Evolutionary conservation across 2,888 invertebrate species (phyloP), one percentile per base, ranked within the genome.

Genomic region (Julus scandinavius): DNA sequence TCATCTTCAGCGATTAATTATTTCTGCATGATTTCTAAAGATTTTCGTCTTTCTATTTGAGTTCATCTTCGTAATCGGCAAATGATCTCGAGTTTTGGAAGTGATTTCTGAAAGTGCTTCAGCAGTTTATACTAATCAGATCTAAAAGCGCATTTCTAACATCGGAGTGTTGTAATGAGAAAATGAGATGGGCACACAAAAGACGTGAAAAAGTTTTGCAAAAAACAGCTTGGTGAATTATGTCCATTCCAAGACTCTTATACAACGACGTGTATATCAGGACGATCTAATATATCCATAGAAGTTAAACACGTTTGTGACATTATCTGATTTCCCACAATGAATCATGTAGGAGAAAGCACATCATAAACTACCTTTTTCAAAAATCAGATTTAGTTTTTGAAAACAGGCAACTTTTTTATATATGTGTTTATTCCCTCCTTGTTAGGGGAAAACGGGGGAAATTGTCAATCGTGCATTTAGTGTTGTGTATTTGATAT

Each of bases 31-130:
- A 80, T 80, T 80, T 80, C 80, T 80, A 80, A 80, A 80, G 80
- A 80, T 9, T 13, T 29, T 29, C 80, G 38, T 80, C 80, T 80
- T 38, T 9, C 80, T 38, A 13, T 80, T 80, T 29, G 80, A 80
- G 15, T 80, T 80, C 38, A 15, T 80, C 4, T 7, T 80, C 80
- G 29, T 38, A 80, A 80, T 80, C 80, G 80, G 20, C 80, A 38
- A 72, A 80, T 80, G 80, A 80, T 80, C 80, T 7, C 11, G 38
- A 80, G 38, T 80, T 80, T 80, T 80, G 38, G 7, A 80, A 38
- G 80, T 80, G 80, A 80, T 80, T 80, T 80, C 80, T 80, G 80
- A 29, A 80, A 80, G 80, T 80, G 80, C 80, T 80, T 80, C 80
- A 29, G 80, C 80, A 80, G 38, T 80, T 38, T 80, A 11, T 80